phyloP scores from a whole-genome alignment of 2,888 invertebrate species.

The Alloscopus bannaensis region DNA sequence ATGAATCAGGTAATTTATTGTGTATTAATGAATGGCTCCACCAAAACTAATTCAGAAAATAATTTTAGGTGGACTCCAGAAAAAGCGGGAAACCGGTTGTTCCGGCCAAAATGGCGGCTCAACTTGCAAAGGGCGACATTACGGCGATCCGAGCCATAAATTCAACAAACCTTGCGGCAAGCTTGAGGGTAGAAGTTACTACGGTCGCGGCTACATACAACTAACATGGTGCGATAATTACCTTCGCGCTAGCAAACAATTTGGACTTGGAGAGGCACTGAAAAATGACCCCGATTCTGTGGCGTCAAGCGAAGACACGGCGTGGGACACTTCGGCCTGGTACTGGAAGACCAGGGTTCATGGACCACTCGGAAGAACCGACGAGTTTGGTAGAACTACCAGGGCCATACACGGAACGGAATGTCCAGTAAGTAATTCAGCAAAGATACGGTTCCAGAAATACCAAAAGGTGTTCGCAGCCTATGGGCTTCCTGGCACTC shows the following conservation, averaged over 20 bases:
- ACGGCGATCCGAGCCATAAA: too few species aligned
- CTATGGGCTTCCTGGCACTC: conserved; percentile 49
- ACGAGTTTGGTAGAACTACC: conserved; percentile 63
- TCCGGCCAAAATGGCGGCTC: too few species aligned
- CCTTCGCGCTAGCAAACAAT: conserved; percentile 45
- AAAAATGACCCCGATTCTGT: conserved; percentile 61
- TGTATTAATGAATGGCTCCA: too few species aligned
- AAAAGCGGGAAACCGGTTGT: conserved; percentile 14
- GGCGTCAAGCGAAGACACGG: conserved; percentile 56
- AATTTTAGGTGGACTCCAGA: conserved; percentile 45
- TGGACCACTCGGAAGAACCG: conserved; percentile 53
- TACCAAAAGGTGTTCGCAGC: conserved; percentile 48
- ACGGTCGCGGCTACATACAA: conserved; percentile 66
- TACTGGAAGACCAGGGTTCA: conserved; percentile 60
- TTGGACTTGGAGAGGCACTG: conserved; percentile 60
- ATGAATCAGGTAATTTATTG: too few species aligned
- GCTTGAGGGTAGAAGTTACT: conserved; percentile 24
- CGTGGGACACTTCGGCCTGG: conserved; percentile 64
- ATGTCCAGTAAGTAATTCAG: conserved; percentile 25
- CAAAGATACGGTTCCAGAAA: conserved; percentile 40
- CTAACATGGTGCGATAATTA: conserved; percentile 68
- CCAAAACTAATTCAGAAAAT: too few species aligned
- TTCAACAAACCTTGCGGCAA: conserved; percentile 44
- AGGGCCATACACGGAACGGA: conserved; percentile 61
- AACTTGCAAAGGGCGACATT: too few species aligned